Evolutionary conservation across 1,140 invertebrate species (phyloP).

Genomic region (Tyrophagus putrescentiae): DNA sequence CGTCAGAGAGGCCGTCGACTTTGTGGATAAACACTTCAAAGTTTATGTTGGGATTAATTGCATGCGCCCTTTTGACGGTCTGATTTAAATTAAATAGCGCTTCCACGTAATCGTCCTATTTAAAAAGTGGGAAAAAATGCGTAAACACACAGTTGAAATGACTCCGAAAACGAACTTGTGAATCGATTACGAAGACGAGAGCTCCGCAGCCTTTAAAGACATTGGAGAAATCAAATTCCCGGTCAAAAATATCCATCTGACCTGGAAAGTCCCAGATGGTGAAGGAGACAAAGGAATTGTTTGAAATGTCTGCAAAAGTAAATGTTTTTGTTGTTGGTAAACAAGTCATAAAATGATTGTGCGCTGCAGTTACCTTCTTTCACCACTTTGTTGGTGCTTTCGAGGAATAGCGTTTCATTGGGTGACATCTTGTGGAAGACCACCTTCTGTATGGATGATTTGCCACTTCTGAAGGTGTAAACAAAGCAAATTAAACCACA

Average conservation of each 20-base stretch:
- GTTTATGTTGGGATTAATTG: conserved; percentile 87
- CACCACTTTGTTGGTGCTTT: conserved; percentile 95
- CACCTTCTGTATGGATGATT: conserved; percentile 99
- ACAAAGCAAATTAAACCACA: conserved; percentile 12
- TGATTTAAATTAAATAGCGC: conserved; percentile 78
- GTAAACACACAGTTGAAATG: conserved; percentile 12
- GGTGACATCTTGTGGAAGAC: conserved; percentile 99
- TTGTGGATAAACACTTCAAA: conserved; percentile 99
- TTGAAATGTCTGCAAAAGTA: conserved; percentile 44
- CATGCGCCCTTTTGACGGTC: conserved; percentile 85
- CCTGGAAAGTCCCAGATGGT: conserved; percentile 99
- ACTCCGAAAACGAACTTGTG: conserved; percentile 50
- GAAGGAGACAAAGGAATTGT: conserved; percentile 97
- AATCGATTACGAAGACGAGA: conserved; percentile 97
- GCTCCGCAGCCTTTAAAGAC: conserved; percentile 52
- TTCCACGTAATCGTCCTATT: conserved; percentile 88
- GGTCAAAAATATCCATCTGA: conserved; percentile 94
- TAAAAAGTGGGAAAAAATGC: conserved; percentile 25
- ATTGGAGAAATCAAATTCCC: conserved; percentile 82
- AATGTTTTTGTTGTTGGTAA: neutral
- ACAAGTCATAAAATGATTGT: conserved; percentile 10
- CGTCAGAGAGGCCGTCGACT: conserved; percentile 94
- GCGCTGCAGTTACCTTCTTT: conserved; percentile 58
- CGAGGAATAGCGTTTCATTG: conserved; percentile 97
- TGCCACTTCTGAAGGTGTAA: conserved; percentile 67